These are phyloP conservation scores for Podocnemis expansa DNA, from an alignment of 2,113 vertebrate genomes.

Conservation along the genomic window DNA sequence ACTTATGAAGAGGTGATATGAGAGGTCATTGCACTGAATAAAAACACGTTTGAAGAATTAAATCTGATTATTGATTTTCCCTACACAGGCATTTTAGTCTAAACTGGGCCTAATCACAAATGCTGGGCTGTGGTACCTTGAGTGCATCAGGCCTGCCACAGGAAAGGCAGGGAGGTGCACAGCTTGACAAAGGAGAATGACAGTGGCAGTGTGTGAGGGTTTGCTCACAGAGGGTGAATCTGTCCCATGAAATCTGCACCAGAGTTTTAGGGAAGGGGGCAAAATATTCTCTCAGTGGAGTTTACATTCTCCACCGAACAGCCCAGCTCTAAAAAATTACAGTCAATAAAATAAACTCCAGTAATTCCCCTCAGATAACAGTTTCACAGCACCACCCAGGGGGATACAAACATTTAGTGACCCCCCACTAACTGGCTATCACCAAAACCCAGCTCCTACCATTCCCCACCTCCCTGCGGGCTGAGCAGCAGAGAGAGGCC, in stretches of 20 bases:
- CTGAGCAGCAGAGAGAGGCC: not conserved
- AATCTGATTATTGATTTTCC: not conserved
- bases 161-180: too few species aligned
- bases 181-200: too few species aligned
- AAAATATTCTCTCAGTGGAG: not conserved
- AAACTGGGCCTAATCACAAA: not conserved
- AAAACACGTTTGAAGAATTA: constrained; percentile 14
- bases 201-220: not conserved
- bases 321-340: not conserved
- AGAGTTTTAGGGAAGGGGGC: not conserved
- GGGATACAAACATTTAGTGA: not conserved
- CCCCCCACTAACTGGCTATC: too few species aligned
- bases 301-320: not conserved
- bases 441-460: not conserved
- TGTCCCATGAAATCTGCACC: not conserved
- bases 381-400: too few species aligned
- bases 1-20: not conserved
- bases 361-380: not conserved
- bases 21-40: constrained; percentile 46
- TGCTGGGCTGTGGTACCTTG: too few species aligned
- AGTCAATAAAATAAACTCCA: not conserved
- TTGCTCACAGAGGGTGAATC: not conserved
- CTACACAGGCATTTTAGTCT: not conserved
- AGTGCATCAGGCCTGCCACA: too few species aligned
- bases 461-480: not conserved